Evolutionary conservation across 2,797 vertebrate species (phyloP), one percentile per base, ranked within the genome.

Genomic region (Crax fasciolata): DNA sequence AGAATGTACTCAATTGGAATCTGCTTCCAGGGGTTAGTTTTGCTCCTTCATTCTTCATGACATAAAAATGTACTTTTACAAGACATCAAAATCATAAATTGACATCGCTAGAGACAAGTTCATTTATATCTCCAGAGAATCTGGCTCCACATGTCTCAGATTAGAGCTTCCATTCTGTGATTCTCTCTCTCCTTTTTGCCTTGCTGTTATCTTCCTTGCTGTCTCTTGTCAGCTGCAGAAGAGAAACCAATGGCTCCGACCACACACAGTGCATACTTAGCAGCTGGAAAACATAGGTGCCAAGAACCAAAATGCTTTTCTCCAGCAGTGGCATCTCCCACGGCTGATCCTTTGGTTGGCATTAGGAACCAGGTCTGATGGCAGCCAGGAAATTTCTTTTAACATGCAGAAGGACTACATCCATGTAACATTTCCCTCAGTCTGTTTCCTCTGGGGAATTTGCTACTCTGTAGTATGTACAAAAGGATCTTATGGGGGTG

Each of bases 181-280:
- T 39, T 10, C 67, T 71, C 41, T 44, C 41, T 78, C 54, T 39
- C 51, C 13, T 38, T 71, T 88, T 58, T 5, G 55, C 63, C 35
- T 67, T 2, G 39, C 75, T 68, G 19, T 92, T 92, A 96, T 96
- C 92, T 93, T 52, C 62, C 66, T 90, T 17, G 58, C 73, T 88
- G 89, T 84, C 82, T 93, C 86, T 65, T 8, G 32, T 15, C 0
- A 2, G 51, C 79, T 62, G 66, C 71, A 51, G 49, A 74, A 65
- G 84, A 55, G 77, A 94, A 76, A 79, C 58, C 84, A 49, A 68
- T 57, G 87, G 52, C 93, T 92, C 93, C 13, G 67, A 75, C 75
- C 90, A 95, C 93, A 87, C 51, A 90, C n/a, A 0, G 61, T 18
- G 87, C 16, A 3, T 27, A 62, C 74, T 70, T 57, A 38, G 88